Conservation (phyloP, 2,797 vertebrate genomes). For the Anguilla anguilla region DNA sequence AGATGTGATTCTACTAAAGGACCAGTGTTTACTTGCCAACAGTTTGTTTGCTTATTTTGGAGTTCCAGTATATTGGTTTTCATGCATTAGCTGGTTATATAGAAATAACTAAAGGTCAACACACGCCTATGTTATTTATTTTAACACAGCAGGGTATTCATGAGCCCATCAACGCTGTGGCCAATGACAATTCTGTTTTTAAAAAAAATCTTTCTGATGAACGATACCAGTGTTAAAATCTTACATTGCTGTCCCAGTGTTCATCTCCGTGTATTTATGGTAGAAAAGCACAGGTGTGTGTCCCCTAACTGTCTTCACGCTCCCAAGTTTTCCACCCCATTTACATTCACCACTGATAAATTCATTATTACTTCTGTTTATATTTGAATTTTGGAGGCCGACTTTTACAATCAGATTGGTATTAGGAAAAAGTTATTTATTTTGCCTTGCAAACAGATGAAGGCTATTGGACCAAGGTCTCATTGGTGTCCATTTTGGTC, state of each 20-base stretch:
- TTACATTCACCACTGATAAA: neutral
- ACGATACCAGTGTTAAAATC: neutral
- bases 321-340: neutral
- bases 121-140: neutral
- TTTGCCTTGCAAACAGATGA: neutral
- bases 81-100: neutral
- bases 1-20: neutral
- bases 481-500: neutral
- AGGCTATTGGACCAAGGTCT: neutral
- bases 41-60: neutral
- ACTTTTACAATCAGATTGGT: neutral
- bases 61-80: neutral
- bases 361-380: neutral
- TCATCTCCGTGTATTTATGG: neutral
- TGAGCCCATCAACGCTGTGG: neutral
- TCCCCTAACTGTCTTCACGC: neutral
- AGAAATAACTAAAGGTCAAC: neutral
- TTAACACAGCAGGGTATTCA: slow-evolving; percentile 25
- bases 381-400: neutral
- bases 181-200: neutral
- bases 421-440: neutral
- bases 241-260: neutral
- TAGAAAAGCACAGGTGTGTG: neutral
- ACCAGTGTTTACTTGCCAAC: neutral
- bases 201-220: neutral